Percentiles rank a stretch among this genome's conserved stretches.
Evolutionary conservation across 2,888 invertebrate genomes (phyloP).

Genomic region (Venustoraphidia nigricollis): DNA sequence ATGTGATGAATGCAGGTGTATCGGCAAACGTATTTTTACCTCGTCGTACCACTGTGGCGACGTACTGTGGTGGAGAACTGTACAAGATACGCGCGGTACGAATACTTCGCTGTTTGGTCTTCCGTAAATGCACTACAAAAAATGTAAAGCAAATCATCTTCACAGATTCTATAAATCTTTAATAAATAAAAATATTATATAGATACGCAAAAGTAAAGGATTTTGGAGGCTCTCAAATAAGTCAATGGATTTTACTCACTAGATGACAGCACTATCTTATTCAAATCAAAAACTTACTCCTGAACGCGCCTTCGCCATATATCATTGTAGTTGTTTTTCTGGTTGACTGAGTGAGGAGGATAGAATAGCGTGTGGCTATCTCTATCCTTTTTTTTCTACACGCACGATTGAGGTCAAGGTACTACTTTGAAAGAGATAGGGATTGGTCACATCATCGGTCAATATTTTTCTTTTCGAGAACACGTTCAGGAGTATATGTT

Average conservation of each 20-base stretch:
- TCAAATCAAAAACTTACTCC: no score
- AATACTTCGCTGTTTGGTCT: conserved; percentile 47
- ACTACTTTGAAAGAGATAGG: no score
- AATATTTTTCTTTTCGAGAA: no score
- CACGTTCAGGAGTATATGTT: no score
- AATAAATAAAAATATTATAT: not conserved
- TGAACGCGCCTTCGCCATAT: no score
- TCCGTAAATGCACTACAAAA: conserved; percentile 54
- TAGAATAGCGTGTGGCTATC: no score
- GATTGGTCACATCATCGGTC: no score
- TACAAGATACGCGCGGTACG: conserved; percentile 54
- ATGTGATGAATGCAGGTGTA: conserved; percentile 69
- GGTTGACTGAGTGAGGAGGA: no score
- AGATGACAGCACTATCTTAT: no score
- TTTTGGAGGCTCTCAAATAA: not conserved
- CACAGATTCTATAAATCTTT: not conserved
- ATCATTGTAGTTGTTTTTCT: no score
- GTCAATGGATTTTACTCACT: not conserved
- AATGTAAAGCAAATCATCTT: not conserved
- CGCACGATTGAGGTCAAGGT: no score
- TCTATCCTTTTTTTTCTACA: no score
- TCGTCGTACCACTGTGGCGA: conserved; percentile 87
- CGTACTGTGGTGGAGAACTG: conserved; percentile 80
- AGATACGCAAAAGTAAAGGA: not conserved
- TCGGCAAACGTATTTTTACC: conserved; percentile 79